phyloP scores from a whole-genome alignment of 2,888 invertebrate genomes.

The Philonicus albiceps region DNA sequence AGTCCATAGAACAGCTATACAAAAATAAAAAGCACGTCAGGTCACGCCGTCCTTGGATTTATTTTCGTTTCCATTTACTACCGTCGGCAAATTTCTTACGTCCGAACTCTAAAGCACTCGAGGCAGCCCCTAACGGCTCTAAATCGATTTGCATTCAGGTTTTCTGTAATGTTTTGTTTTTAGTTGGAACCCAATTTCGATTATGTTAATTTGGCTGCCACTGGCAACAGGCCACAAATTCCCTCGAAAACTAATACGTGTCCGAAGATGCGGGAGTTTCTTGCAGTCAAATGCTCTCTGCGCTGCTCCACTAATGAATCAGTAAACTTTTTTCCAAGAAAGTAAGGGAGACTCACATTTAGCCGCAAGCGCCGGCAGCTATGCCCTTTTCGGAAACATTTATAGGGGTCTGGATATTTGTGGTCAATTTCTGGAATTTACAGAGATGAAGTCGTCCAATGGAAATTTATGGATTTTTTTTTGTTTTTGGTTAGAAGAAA shows the following conservation, averaged over 20 bases:
- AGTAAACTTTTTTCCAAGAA: neutral
- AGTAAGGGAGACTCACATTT: neutral
- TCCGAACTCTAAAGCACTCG: neutral
- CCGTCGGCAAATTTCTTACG: neutral
- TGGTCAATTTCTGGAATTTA: conserved; percentile 5
- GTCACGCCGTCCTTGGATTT: neutral
- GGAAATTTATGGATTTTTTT: neutral
- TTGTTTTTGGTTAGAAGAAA: neutral
- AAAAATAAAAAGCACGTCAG: neutral
- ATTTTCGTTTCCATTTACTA: neutral
- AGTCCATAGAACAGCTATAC: neutral
- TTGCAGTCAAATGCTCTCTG: neutral
- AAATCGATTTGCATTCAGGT: neutral
- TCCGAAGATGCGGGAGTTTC: neutral
- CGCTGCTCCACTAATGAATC: neutral
- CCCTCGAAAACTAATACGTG: neutral
- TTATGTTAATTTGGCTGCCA: neutral
- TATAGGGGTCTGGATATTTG: conserved; percentile 1
- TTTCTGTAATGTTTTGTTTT: neutral
- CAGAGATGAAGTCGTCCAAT: neutral
- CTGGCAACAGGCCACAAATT: neutral
- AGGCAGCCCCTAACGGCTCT: neutral
- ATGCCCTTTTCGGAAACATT: conserved; percentile 1
- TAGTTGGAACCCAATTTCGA: neutral
- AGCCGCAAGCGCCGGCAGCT: neutral